phyloP scores from a whole-genome alignment of 2,797 vertebrate species.

The Coendou prehensilis region DNA sequence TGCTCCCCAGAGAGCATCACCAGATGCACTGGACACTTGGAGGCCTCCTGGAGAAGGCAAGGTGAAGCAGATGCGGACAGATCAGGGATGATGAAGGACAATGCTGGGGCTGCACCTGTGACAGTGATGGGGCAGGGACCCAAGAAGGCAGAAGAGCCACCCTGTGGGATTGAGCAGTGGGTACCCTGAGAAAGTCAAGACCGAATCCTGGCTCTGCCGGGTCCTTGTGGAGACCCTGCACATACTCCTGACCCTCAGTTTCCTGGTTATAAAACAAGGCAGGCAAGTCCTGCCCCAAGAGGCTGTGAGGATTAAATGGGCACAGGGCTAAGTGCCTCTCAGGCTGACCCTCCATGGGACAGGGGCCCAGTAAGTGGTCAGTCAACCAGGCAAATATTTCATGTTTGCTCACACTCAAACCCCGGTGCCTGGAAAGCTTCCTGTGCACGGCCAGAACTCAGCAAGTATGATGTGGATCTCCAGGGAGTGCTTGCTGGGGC shows the following conservation, averaged over 20 bases:
- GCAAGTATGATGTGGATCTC: neutral
- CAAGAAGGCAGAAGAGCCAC: neutral
- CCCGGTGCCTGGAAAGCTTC: neutral
- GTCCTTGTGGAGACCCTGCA: neutral
- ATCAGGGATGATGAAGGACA: neutral
- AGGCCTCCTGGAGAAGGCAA: neutral
- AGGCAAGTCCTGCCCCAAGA: neutral
- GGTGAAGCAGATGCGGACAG: neutral
- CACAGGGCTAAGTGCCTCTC: neutral
- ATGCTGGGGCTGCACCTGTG: no score
- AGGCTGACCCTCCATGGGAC: neutral
- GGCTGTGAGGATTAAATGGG: neutral
- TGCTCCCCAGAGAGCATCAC: neutral
- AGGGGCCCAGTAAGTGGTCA: neutral
- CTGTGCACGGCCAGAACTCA: neutral
- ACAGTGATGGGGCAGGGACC: neutral
- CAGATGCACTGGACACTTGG: neutral
- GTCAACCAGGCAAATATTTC: neutral
- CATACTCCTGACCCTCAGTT: neutral
- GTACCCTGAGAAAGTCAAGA: neutral
- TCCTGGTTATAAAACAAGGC: neutral
- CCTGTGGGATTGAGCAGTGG: accelerated
- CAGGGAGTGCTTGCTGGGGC: accelerated
- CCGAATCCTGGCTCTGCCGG: neutral
- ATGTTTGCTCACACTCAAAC: neutral